A percentile compares a stretch with the other conserved stretches of the same genome.
Evolutionary conservation across 2,797 vertebrate species (phyloP).

Genomic region (Monodelphis domestica): DNA sequence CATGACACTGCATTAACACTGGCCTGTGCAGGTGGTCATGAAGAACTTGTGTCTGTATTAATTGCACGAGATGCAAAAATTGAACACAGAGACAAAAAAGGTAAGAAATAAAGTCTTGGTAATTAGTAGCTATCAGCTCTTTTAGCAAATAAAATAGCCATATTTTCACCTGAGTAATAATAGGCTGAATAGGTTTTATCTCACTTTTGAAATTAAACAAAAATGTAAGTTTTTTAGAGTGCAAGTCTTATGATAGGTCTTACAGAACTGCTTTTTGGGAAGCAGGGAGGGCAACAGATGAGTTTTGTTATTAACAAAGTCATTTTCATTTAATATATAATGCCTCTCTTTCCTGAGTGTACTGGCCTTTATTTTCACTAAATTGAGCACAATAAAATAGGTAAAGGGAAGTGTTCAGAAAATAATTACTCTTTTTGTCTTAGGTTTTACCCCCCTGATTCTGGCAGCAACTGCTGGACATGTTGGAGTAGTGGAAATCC

Average conservation of each 20-base stretch:
- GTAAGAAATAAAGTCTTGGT: slow-evolving; percentile 82
- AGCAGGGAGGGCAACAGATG: background rate
- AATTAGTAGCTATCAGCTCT: background rate
- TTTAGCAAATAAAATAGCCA: slow-evolving; percentile 33
- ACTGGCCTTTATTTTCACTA: slow-evolving; percentile 11
- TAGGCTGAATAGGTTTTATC: slow-evolving; percentile 25
- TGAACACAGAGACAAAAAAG: slow-evolving; percentile 99
- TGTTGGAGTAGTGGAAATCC: slow-evolving; percentile 98
- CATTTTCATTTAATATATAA: slow-evolving; percentile 54
- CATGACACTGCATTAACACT: slow-evolving; percentile 99
- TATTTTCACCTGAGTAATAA: slow-evolving; percentile 37
- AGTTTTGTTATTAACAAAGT: slow-evolving; percentile 51
- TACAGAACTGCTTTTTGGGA: slow-evolving; percentile 56
- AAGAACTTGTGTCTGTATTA: slow-evolving; percentile 98
- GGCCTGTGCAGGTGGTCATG: slow-evolving; percentile 97
- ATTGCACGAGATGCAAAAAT: slow-evolving; percentile 98
- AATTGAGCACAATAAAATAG: slow-evolving; percentile 48
- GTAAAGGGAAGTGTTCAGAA: slow-evolving; percentile 30
- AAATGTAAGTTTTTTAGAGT: background rate
- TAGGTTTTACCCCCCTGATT: slow-evolving; percentile 98
- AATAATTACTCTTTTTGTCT: slow-evolving; percentile 45
- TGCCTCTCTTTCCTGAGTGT: slow-evolving; percentile 14
- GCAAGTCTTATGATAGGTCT: slow-evolving; percentile 30
- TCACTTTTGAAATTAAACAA: slow-evolving; percentile 35
- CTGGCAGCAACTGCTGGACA: slow-evolving; percentile 98